Evolutionary conservation across 1,140 invertebrate genomes (phyloP), one percentile per base, ranked within the genome.

Genomic region (Drosophila pandora): DNA sequence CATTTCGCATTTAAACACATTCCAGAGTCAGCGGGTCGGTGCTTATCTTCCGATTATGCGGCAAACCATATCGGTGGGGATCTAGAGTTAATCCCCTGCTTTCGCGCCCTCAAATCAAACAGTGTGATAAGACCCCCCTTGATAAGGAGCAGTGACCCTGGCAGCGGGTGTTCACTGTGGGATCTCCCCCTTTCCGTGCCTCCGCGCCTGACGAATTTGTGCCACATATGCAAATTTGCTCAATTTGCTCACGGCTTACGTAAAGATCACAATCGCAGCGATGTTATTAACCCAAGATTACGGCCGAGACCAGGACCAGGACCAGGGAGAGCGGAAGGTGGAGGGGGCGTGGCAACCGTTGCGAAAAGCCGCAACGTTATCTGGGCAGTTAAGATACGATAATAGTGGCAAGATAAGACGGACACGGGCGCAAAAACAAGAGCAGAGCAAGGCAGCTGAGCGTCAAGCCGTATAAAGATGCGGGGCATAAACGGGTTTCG

Each of bases 171-270:
- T 67, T 68, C 62, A 76, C 73, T 76, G 73, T 76, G 25, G 17
- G 10, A 37, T 10, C 34, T 12, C 34, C 10, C 47, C 34, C 50
- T 34, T 17, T 8, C 30, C 32, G 21, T 21, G 17, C 17, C 17
- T 17, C 17, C 17, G 17, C 54, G 32, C 73, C 60, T 65, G 79
- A 82, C 34, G 76, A 76, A 79, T 76, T 68, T 76, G 57, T 80
- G 81, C 57, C 67, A 73, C 41, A 77, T 62, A 82, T 82, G 82
- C 75, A 85, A 87, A 87, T 85, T 80, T 63, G 28, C 34, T 25
- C 25, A 58, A 23, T 45, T 43, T 43, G 52, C 30, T n/a, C 7
- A 25, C 32, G 8, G 25, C 78, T 87, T 87, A 82, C 74, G 67
- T 85, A 76, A 65, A 79, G 58, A 67, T 57, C 61, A 43, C 55